Evolutionary conservation across 1,140 invertebrate species (phyloP), one percentile per base, ranked within the genome.

Genomic region (Tetramorium parvispinum): DNA sequence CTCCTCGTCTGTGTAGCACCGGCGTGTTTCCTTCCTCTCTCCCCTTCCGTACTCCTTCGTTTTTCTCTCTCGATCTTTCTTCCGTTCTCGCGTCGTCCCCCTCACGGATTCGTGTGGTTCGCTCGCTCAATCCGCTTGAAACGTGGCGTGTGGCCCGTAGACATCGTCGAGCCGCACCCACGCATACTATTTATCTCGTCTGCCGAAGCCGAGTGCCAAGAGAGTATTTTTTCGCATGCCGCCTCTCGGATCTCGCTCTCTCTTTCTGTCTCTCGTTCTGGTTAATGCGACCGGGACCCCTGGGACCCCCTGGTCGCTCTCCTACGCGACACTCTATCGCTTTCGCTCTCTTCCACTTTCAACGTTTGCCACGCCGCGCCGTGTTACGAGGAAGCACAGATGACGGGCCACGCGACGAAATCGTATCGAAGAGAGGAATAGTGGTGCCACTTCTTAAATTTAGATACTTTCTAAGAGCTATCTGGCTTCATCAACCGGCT

Each of bases 121-220:
- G 85, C 43, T 87, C 79, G 87, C 81, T 55, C 49, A 59, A 87
- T 88, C 86, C 83, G 82, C 83, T 88, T 76, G 75, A 88, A 91
- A 91, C 89, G 89, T 91, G 88, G 89, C 89, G 89, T 91, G 89
- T 91, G 89, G 88, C 86, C 88, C 78, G 87, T 90, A 91, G 89
- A 91, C 89, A 91, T 90, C 87, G 77, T 73, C 83, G 87, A 88
- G 89, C 87, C 87, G 89, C 89, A 91, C 89, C 89, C 89, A 91
- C 89, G 89, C 87, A 46, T 73, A 78, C 89, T 91, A 91, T 91
- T 91, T 91, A 91, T 90, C 89, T 90, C 89, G 65, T 90, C 87
- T 91, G 87, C 89, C 89, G 89, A 91, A 85, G 89, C 89, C 73
- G 61, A 91, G 89, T 91, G 89, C 89, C 89, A 91, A 90, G 82